A percentile compares a stretch with the other conserved stretches of the same genome.
These are phyloP conservation scores for Stenopsyche tienmushanensis DNA, from an alignment of 1,140 invertebrate species.

Conservation along the genomic window DNA sequence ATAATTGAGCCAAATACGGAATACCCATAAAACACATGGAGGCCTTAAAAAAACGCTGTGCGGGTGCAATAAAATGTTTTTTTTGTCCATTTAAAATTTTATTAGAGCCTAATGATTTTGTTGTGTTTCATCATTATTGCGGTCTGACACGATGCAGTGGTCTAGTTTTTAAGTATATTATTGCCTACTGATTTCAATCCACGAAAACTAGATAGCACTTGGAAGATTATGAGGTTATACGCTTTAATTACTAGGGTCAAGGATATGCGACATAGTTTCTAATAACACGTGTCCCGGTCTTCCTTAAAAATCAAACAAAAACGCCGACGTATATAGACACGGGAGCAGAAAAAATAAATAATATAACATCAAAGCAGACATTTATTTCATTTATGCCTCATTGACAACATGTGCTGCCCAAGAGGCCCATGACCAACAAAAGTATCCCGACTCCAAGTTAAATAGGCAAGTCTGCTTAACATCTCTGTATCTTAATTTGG, in stretches of 20 bases:
- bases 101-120: conserved; percentile 36
- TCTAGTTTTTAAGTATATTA: conserved; percentile 7
- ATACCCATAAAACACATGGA: not conserved
- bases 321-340: conserved; percentile 9
- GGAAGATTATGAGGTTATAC: too few species aligned
- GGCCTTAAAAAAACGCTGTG: not conserved
- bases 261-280: too few species aligned
- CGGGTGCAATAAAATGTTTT: conserved; percentile 10
- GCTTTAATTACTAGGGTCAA: too few species aligned
- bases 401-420: conserved; percentile 32
- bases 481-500: conserved; percentile 28
- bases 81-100: conserved; percentile 29
- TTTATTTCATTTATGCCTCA: conserved; percentile 30
- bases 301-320: conserved; percentile 15
- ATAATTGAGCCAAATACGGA: conserved; percentile 2
- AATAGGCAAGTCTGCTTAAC: conserved; percentile 26
- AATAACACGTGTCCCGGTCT: too few species aligned
- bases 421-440: conserved; percentile 20
- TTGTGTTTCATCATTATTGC: conserved; percentile 28
- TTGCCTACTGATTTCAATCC: not conserved
- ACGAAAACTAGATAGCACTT: too few species aligned
- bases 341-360: not conserved
- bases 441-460: conserved; percentile 11
- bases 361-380: conserved; percentile 21
- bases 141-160: conserved; percentile 2